A percentile compares a stretch with the other conserved stretches of the same genome.
Conservation (phyloP, 1,140 invertebrate species). For the Harlomillsia oculata region DNA sequence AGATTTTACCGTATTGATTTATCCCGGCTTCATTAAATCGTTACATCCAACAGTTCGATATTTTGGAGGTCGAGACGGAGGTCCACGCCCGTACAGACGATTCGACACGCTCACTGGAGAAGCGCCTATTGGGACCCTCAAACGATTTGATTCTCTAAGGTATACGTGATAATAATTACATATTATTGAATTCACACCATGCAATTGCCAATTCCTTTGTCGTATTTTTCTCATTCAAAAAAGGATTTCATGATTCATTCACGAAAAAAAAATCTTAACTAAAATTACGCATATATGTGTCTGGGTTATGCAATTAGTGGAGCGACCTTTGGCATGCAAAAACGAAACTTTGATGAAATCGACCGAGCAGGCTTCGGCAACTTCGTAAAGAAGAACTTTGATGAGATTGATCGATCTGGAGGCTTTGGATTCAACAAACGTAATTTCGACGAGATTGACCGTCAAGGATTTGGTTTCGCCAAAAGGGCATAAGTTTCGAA, state of each 20-base stretch:
- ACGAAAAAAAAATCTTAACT: not conserved
- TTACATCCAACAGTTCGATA: no score
- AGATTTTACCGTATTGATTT: no score
- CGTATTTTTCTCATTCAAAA: not conserved
- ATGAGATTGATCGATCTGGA: conserved; percentile 52
- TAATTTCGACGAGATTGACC: conserved; percentile 47
- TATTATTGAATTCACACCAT: not conserved
- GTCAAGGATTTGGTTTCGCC: conserved; percentile 41
- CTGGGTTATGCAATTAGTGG: conserved; percentile 34
- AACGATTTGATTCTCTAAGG: conserved; percentile 38
- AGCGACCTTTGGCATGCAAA: conserved; percentile 35
- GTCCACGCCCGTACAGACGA: conserved; percentile 16
- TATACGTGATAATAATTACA: conserved; percentile 16
- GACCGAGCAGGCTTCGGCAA: conserved; percentile 41
- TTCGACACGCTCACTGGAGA: conserved; percentile 37
- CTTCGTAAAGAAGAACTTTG: conserved; percentile 49
- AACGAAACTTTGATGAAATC: conserved; percentile 48
- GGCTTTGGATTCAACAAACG: conserved; percentile 41
- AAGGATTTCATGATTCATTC: not conserved
- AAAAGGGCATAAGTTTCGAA: no score
- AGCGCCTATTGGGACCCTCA: conserved; percentile 37
- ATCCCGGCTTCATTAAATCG: no score
- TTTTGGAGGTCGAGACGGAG: conserved; percentile 4
- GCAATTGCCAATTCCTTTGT: not conserved
- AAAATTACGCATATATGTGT: conserved; percentile 2